Conservation (phyloP, 2,888 invertebrate genomes). For the Drosophila yooni region DNA sequence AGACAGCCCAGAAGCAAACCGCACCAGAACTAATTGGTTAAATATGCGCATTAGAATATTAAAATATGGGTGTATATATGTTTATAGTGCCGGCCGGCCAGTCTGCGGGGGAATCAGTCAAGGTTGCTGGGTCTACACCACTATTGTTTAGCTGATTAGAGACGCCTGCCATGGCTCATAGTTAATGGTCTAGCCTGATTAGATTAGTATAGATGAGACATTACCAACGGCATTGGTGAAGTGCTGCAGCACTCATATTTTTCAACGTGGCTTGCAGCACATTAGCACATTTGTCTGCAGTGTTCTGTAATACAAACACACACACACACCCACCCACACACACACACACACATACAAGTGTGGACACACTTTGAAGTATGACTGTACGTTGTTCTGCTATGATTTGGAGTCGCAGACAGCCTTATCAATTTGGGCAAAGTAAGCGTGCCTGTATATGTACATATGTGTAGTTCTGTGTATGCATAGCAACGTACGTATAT, state of each 20-base stretch:
- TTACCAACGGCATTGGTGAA: slow-evolving; percentile 48
- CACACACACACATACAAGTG: neutral
- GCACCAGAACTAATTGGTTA: slow-evolving; percentile 50
- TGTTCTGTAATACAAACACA: slow-evolving; percentile 5
- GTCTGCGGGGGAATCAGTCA: slow-evolving; percentile 27
- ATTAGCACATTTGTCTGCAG: slow-evolving; percentile 12
- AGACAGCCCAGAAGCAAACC: neutral
- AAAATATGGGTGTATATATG: neutral
- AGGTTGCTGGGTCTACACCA: slow-evolving; percentile 51
- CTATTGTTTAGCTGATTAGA: slow-evolving; percentile 42
- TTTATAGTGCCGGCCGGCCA: slow-evolving; percentile 1
- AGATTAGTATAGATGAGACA: slow-evolving; percentile 39
- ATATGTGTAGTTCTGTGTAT: neutral
- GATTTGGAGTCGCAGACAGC: slow-evolving; percentile 17
- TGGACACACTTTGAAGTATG: neutral
- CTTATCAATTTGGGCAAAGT: slow-evolving; percentile 53
- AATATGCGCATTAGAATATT: slow-evolving; percentile 42
- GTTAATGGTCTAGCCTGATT: slow-evolving; percentile 64
- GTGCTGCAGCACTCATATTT: slow-evolving; percentile 17
- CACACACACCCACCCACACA: neutral
- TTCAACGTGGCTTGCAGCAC: slow-evolving; percentile 37
- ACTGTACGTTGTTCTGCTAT: slow-evolving; percentile 13
- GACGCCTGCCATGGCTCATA: slow-evolving; percentile 31
- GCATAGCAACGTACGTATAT: neutral
- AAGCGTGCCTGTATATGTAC: slow-evolving; percentile 36